Conservation (phyloP, 2,888 invertebrate species). For the Mimachlamys varia region DNA sequence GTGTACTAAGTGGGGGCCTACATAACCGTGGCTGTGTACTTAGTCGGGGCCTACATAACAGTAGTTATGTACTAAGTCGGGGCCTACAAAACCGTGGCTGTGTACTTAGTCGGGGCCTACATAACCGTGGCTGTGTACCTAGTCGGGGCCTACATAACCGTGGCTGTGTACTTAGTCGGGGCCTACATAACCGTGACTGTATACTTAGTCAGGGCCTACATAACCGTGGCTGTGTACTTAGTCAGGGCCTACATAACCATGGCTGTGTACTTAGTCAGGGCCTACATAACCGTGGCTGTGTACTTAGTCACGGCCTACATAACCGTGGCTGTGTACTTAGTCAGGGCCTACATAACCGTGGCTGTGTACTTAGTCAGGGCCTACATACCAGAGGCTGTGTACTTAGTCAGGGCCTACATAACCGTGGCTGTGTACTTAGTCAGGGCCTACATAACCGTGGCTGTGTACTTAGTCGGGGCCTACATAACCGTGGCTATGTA, state of each 20-base stretch:
- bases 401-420: background rate
- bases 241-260: background rate
- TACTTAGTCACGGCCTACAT: background rate
- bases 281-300: background rate
- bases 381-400: background rate
- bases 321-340: background rate
- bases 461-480: background rate
- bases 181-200: background rate
- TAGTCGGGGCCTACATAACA: background rate
- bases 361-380: background rate
- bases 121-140: background rate
- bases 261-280: background rate
- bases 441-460: background rate
- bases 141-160: background rate
- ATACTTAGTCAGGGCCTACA: background rate
- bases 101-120: background rate
- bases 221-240: background rate
- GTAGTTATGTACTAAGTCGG: background rate
- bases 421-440: background rate
- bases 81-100: background rate
- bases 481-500: background rate
- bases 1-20: background rate
- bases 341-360: background rate
- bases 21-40: background rate
- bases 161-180: background rate